Base-by-base conservation (phyloP, 2,797 vertebrate species). In the Merluccius polli region DNA sequence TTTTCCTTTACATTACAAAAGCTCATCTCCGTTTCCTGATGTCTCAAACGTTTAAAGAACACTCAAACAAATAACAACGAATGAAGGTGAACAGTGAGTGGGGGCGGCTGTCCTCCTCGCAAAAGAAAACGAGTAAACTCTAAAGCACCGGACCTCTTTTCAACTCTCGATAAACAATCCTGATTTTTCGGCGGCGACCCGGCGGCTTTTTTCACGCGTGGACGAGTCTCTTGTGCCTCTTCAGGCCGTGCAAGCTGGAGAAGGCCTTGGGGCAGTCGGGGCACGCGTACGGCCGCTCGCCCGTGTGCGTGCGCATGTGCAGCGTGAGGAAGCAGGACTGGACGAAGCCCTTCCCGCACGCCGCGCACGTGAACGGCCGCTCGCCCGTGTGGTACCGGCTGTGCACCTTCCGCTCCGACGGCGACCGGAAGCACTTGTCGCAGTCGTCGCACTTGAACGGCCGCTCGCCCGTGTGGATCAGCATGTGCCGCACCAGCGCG, bases 281-380 rank as follows among this genome's bases (percentile, higher is more conserved):
- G 13, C 92, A 93, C 5, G 90, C 85, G 29, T 93, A 93, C 0
- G 92, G 92, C 41, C 90, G 85, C 76, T 93, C 92, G 32, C 92
- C 92, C 0, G 92, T 93, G 3, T 93, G 92, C 31, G 90, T 92
- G 32, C 92, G 83, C 92, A 93, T 93, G 81, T 93, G 92, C 48
- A 93, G 78, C 21, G 92, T 93, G 0, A 93, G 90, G 75, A 93
- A 92, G 75, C 91, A 91, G 1, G 91, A 92, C 80, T 93, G 92
- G 27, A 93, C 92, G 3, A 93, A 93, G 1, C 90, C 92, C 27
- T 92, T 93, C 36, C 90, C 85, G 48, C 92, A 93, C 69, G 91
- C 52, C 74, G 73, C 89, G 82, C 92, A 93, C 71, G 91, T 92
- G 44, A 89, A 93, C 0, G 92, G 92, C 11, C 92, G 73, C 70